Evolutionary conservation across 2,888 invertebrate species (phyloP).

Genomic region (Dynastes hyllus): DNA sequence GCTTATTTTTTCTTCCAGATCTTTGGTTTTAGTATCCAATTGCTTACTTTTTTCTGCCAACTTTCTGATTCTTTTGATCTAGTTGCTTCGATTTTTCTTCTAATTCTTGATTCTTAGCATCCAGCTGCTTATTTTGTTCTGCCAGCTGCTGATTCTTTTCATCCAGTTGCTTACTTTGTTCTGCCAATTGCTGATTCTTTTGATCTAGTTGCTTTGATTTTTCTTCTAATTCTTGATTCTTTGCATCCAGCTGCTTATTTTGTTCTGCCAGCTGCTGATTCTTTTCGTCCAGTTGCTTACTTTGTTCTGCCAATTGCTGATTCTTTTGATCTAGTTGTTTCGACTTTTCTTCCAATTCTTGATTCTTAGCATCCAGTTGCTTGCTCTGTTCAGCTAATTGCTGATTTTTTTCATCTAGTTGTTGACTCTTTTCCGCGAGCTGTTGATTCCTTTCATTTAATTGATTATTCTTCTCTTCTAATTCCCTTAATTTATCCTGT

Average conservation of each 20-base stretch:
- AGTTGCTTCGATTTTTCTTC: background rate
- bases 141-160: background rate
- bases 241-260: slow-evolving; percentile 4
- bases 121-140: slow-evolving; percentile 13
- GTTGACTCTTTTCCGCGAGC: background rate
- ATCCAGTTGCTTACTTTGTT: background rate
- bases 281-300: slow-evolving; percentile 19
- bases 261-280: slow-evolving; percentile 8
- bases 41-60: background rate
- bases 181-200: background rate
- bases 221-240: slow-evolving; percentile 9
- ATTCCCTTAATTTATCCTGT: background rate
- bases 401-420: background rate
- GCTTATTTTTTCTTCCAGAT: background rate
- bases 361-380: slow-evolving; percentile 14
- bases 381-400: background rate
- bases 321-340: slow-evolving; percentile 4
- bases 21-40: too few species aligned
- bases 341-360: slow-evolving; percentile 9
- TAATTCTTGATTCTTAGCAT: background rate
- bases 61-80: background rate
- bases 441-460: slow-evolving; percentile 5
- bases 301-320: slow-evolving; percentile 2
- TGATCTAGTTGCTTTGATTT: background rate
- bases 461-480: slow-evolving; percentile 21